phyloP scores from a whole-genome alignment of 2,888 invertebrate species.

The Uropetala carovei region DNA sequence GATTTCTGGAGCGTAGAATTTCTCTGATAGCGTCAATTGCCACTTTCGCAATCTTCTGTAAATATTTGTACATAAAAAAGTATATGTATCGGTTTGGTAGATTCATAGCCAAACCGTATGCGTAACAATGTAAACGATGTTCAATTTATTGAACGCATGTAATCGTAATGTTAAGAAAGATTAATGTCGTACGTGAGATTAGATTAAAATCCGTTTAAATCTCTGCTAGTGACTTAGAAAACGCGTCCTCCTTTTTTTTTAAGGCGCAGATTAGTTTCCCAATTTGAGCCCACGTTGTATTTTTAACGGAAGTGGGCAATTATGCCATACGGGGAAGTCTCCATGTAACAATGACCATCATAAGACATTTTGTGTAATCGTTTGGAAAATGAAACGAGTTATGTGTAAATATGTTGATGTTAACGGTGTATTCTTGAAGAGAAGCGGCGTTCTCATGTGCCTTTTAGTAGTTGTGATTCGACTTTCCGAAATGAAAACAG shows the following conservation, averaged over 20 bases:
- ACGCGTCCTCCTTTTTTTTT: background rate
- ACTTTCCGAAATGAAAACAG: background rate
- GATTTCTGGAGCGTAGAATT: too few species aligned
- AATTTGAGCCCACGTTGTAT: background rate
- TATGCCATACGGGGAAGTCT: background rate
- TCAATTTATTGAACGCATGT: too few species aligned
- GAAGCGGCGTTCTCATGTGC: constrained; percentile 56
- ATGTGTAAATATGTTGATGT: background rate
- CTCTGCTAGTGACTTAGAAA: too few species aligned
- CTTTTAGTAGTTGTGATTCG: constrained; percentile 19
- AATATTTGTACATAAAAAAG: too few species aligned
- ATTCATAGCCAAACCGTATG: too few species aligned
- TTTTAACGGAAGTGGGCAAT: background rate
- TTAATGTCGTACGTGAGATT: too few species aligned
- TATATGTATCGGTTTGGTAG: too few species aligned
- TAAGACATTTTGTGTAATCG: background rate
- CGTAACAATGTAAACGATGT: too few species aligned
- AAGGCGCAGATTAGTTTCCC: background rate
- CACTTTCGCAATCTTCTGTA: too few species aligned
- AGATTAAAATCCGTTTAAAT: too few species aligned
- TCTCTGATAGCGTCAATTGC: too few species aligned
- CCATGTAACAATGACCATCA: background rate
- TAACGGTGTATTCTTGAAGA: background rate
- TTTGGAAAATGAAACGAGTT: background rate
- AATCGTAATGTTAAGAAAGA: too few species aligned